Conservation (phyloP, 2,888 invertebrate species). For the Ernsta delagoae region DNA sequence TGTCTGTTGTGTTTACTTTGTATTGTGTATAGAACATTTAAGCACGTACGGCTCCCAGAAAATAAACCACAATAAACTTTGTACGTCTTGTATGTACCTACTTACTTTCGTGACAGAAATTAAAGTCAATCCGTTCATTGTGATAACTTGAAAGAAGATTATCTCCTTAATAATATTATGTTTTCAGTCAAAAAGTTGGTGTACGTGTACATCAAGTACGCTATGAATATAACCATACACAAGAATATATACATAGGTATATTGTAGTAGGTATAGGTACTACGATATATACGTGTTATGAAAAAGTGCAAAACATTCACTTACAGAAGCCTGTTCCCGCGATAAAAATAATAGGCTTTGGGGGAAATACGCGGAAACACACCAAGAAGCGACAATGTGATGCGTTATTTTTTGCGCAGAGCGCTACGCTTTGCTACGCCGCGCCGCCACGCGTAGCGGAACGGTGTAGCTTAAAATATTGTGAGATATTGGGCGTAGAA, state of each 20-base stretch:
- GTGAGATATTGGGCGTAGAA: neutral
- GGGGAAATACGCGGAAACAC: conserved; percentile 18
- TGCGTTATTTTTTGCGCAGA: conserved; percentile 21
- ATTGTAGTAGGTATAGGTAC: no score
- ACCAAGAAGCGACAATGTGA: conserved; percentile 21
- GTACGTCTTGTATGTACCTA: conserved; percentile 9
- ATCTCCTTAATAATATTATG: no score
- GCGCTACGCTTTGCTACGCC: conserved; percentile 16
- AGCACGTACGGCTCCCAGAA: conserved; percentile 29
- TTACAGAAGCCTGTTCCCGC: conserved; percentile 26
- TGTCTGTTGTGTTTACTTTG: conserved; percentile 25
- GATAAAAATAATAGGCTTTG: conserved; percentile 36
- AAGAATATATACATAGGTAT: no score
- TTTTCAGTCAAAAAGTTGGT: no score
- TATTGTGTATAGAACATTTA: conserved; percentile 34
- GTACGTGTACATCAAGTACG: no score
- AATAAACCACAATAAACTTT: conserved; percentile 34
- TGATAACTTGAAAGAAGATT: neutral
- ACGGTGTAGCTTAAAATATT: neutral
- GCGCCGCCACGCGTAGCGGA: conserved; percentile 2
- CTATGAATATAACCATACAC: no score
- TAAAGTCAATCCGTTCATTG: conserved; percentile 21
- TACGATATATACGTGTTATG: neutral
- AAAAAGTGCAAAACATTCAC: conserved; percentile 35
- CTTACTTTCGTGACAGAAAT: conserved; percentile 22